Conservation (phyloP, 1,140 invertebrate genomes). For the Eufriesea mexicana region DNA sequence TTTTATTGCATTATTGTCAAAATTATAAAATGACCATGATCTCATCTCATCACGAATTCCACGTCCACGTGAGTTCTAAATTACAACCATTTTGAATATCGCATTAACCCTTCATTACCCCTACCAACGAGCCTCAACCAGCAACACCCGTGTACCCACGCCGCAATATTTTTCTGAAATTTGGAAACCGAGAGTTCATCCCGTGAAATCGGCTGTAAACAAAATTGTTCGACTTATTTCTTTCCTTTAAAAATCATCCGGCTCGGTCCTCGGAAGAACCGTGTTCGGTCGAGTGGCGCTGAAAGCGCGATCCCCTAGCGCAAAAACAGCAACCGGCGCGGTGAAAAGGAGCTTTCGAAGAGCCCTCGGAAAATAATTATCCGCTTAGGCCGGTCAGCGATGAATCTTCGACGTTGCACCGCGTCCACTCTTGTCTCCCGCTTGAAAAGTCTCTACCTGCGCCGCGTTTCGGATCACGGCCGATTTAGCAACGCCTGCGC, state of each 20-base stretch:
- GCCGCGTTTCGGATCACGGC: neutral
- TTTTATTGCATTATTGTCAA: too few species aligned
- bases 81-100: neutral
- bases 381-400: slow-evolving; percentile 30
- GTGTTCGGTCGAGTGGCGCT: neutral
- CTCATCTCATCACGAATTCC: neutral
- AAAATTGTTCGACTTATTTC: neutral
- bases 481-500: slow-evolving; percentile 11
- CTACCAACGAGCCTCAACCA: neutral
- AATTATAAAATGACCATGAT: too few species aligned
- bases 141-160: too few species aligned
- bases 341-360: neutral
- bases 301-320: neutral
- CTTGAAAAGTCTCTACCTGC: slow-evolving; percentile 14
- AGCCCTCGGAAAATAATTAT: slow-evolving; percentile 33
- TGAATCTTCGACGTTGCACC: slow-evolving; percentile 8
- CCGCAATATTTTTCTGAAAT: neutral
- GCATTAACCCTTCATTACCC: neutral
- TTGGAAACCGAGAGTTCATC: neutral
- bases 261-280: neutral
- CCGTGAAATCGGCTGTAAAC: too few species aligned
- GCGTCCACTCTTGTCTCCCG: neutral
- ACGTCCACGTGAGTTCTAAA: neutral
- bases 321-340: neutral
- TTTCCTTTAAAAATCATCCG: neutral